A percentile compares a stretch with the other conserved stretches of the same genome.
Evolutionary conservation across 1,140 invertebrate species (phyloP).

Genomic region (Zelostemma sp.): DNA sequence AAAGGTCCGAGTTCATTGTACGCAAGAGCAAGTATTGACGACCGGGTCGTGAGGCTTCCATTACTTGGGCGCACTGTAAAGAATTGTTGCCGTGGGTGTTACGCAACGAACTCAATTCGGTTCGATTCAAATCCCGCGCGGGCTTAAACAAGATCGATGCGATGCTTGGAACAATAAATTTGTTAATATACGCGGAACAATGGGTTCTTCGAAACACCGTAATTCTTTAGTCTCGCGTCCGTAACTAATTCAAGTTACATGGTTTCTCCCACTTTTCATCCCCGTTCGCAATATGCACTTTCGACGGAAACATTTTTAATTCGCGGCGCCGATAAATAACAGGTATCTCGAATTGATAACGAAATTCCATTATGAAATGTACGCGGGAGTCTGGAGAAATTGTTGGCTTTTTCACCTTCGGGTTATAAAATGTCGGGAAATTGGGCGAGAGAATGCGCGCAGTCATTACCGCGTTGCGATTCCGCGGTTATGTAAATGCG

Average conservation of each 20-base stretch:
- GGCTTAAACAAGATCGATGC: background rate
- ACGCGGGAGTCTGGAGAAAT: too few relatives aligned
- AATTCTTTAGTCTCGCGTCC: background rate
- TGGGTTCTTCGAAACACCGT: background rate
- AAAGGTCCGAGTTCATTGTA: conserved; percentile 21
- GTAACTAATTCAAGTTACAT: too few relatives aligned
- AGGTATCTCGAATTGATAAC: too few relatives aligned
- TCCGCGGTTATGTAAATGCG: background rate
- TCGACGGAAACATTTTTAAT: too few relatives aligned
- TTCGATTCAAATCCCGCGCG: background rate
- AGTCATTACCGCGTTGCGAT: background rate
- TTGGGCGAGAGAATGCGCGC: background rate
- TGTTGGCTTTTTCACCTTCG: too few relatives aligned
- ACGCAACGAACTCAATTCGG: conserved; percentile 30
- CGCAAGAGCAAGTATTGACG: conserved; percentile 25
- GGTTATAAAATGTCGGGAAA: too few relatives aligned
- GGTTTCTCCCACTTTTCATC: too few relatives aligned
- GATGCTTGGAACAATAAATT: background rate
- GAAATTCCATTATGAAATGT: too few relatives aligned
- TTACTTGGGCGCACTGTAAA: conserved; percentile 28
- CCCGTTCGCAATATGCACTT: too few relatives aligned
- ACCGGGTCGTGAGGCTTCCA: conserved; percentile 30
- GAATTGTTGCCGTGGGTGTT: conserved; percentile 25
- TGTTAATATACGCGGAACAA: background rate
- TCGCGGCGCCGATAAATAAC: too few relatives aligned